Conservation (phyloP, 2,888 invertebrate genomes). For the Dolichopus griseipennis region DNA sequence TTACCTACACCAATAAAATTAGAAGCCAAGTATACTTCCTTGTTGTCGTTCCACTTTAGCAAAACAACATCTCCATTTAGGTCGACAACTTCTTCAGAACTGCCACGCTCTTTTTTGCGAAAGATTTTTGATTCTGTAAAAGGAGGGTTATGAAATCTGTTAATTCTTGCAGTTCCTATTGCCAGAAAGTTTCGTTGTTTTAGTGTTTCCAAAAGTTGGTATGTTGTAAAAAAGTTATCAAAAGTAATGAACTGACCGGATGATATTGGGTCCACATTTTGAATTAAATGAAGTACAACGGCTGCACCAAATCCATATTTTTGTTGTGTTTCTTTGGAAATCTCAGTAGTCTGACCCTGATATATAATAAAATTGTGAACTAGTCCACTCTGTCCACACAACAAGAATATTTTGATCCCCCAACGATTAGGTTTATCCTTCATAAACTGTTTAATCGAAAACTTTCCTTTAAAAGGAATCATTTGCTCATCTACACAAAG, state of each 20-base stretch:
- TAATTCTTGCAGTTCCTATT: not conserved
- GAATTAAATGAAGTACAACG: not conserved
- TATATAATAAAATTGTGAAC: not conserved
- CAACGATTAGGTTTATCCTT: no score
- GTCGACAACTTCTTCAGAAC: not conserved
- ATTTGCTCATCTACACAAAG: not conserved
- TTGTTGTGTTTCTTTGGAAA: not conserved
- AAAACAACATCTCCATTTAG: not conserved
- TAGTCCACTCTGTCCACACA: not conserved
- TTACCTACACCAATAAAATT: not conserved
- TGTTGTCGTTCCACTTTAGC: not conserved
- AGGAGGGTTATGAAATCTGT: not conserved
- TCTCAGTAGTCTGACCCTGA: no score
- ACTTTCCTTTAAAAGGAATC: slow-evolving; percentile 11
- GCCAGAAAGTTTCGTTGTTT: not conserved
- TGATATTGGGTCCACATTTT: not conserved
- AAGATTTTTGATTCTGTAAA: not conserved
- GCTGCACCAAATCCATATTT: not conserved
- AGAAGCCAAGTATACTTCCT: no score
- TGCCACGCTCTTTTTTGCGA: not conserved
- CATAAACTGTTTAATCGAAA: no score
- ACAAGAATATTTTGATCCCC: not conserved
- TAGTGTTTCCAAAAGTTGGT: no score
- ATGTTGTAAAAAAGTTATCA: no score
- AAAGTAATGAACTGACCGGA: no score